Evolutionary conservation across 2,113 vertebrate species (phyloP), one percentile per base, ranked within the genome.

Genomic region (Sinocyclocheilus rhinocerous): DNA sequence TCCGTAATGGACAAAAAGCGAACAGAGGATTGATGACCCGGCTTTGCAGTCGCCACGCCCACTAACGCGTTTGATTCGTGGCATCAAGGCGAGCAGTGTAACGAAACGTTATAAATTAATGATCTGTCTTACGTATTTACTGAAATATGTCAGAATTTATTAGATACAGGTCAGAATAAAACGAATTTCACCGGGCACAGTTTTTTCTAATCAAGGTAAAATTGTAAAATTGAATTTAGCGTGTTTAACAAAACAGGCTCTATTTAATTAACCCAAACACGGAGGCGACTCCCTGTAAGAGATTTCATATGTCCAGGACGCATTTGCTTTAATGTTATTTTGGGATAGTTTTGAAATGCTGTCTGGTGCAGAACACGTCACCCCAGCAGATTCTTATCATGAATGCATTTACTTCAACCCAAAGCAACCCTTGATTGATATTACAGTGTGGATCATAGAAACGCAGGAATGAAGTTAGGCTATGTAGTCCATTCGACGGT

Each of bases 1-100:
- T 95, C 93, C 82, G 93, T 88, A 85, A 92, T 93, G 93, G 93
- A 87, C 86, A 87, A 91, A 87, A 91, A 88, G 88, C 87, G 48
- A 88, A 69, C 52, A 87, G 91, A 85, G 84, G 80, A 84, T 85
- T 89, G 90, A 88, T 89, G 88, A 59, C 78, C 85, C 84, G 63
- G 76, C 89, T 86, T 89, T 39, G n/a, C 76, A 86, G 81, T 87
- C 83, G 77, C 82, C 48, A 72, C 72, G 80, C 77, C 83, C 79
- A 83, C 55, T 70, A 12, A 42, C 55, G 81, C 76, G 57, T 76
- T 86, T 50, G 65, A 89, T 88, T 87, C 29, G 26, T 16, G 78
- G 73, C 87, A 90, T 91, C 86, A 69, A 75, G 70, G 88, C 36
- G 83, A 79, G 73, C 89, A 24, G 10, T 61, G 52, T 57, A 63